phyloP scores from a whole-genome alignment of 2,797 vertebrate genomes.

The Lacerta agilis region DNA sequence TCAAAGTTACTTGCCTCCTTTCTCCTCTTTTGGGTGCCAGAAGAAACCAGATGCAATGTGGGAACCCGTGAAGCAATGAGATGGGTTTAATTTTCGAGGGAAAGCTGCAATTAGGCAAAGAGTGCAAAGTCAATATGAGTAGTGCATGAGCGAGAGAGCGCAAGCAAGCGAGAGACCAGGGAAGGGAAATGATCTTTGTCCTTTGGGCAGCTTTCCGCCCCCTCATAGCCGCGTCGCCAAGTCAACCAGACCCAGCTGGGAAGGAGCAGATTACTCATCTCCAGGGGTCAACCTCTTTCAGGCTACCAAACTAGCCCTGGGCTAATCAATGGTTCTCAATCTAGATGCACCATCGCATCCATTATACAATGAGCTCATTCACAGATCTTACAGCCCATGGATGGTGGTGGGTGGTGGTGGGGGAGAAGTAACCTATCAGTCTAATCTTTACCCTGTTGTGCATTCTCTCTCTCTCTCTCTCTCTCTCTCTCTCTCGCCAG shows the following conservation, averaged over 20 bases:
- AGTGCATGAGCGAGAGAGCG: conserved; percentile 15
- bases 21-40: conserved; percentile 36
- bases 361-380: conserved; percentile 74
- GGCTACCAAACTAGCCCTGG: conserved; percentile 74
- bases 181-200: conserved; percentile 82
- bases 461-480: background rate
- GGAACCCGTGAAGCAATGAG: conserved; percentile 87
- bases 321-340: conserved; percentile 79
- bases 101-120: conserved; percentile 71
- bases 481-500: conserved; percentile 55
- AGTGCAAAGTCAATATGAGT: conserved; percentile 71
- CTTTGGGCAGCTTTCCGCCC: conserved; percentile 70
- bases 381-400: conserved; percentile 24
- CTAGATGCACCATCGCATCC: conserved; percentile 71
- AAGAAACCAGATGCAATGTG: conserved; percentile 75
- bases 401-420: conserved; percentile 40
- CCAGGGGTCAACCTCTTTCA: conserved; percentile 78
- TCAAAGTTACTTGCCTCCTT: background rate
- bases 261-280: conserved; percentile 85
- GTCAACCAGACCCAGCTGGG: conserved; percentile 78
- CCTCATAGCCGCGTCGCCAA: conserved; percentile 82
- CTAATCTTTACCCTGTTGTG: conserved; percentile 29
- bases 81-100: conserved; percentile 76
- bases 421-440: background rate
- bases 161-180: conserved; percentile 47